These are phyloP conservation scores for Drosophila testacea DNA, from an alignment of 2,888 invertebrate species.

Conservation along the genomic window DNA sequence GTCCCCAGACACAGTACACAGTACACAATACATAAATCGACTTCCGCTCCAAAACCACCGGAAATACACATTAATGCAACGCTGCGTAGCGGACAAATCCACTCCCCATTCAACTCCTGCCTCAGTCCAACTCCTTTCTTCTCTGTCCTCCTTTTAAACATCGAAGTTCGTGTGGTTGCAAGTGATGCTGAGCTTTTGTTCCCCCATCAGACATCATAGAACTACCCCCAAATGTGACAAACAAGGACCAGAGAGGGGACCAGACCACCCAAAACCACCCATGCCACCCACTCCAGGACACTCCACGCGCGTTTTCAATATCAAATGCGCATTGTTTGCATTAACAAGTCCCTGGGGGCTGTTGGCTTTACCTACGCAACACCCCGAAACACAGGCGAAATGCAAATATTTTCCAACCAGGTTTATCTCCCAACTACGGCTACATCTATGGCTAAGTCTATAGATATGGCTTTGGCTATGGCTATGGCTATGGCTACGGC, in stretches of 20 bases:
- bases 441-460: conserved; percentile 18
- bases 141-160: background rate
- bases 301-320: conserved; percentile 59
- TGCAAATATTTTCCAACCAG: conserved; percentile 69
- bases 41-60: conserved; percentile 64
- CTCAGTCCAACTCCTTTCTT: background rate
- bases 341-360: conserved; percentile 81
- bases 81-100: conserved; percentile 43
- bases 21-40: conserved; percentile 63
- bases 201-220: conserved; percentile 23
- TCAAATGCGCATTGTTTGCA: conserved; percentile 79
- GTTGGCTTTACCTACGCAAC: conserved; percentile 56
- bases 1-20: conserved; percentile 45
- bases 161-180: conserved; percentile 69
- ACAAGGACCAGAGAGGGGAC: conserved; percentile 20
- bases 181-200: conserved; percentile 58
- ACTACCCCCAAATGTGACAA: conserved; percentile 59
- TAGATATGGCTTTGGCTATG: conserved; percentile 30
- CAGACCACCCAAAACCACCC: conserved; percentile 6
- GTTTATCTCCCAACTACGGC: conserved; percentile 52
- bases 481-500: conserved; percentile 24
- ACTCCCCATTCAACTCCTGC: background rate
- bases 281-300: background rate
- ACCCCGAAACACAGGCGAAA: conserved; percentile 55
- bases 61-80: conserved; percentile 78